A percentile compares a stretch with the other conserved stretches of the same genome.
These are phyloP conservation scores for Sinella curviseta DNA, from an alignment of 1,140 invertebrate genomes.

Conservation along the genomic window DNA sequence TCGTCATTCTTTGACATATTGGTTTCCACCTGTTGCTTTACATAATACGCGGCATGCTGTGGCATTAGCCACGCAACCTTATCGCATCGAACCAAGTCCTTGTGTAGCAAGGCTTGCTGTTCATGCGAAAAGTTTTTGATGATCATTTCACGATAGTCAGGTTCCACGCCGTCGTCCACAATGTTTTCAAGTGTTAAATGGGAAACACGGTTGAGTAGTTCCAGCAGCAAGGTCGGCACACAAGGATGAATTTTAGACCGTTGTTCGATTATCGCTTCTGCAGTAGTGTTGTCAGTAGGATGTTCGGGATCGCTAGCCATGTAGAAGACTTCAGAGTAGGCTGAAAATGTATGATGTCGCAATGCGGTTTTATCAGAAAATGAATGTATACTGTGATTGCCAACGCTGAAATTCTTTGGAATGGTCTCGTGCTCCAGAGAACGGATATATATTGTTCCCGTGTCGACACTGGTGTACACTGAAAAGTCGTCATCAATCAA, in stretches of 20 bases:
- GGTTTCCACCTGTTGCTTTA: background rate
- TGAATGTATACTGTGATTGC: too few species aligned
- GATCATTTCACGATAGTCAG: background rate
- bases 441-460: background rate
- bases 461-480: background rate
- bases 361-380: background rate
- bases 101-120: background rate
- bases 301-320: background rate
- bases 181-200: too few species aligned
- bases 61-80: background rate
- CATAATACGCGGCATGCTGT: background rate
- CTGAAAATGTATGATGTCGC: background rate
- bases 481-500: background rate
- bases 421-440: too few species aligned
- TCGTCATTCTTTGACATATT: background rate
- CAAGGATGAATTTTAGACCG: too few species aligned
- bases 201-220: too few species aligned
- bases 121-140: background rate
- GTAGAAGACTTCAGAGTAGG: background rate
- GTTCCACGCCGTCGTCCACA: background rate
- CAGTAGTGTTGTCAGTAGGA: background rate
- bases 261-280: too few species aligned
- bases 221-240: too few species aligned
- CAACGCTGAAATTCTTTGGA: too few species aligned
- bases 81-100: background rate